Evolutionary conservation across 1,140 invertebrate species (phyloP), one percentile per base, ranked within the genome.

Genomic region (honey bee (Apis mellifera)): DNA sequence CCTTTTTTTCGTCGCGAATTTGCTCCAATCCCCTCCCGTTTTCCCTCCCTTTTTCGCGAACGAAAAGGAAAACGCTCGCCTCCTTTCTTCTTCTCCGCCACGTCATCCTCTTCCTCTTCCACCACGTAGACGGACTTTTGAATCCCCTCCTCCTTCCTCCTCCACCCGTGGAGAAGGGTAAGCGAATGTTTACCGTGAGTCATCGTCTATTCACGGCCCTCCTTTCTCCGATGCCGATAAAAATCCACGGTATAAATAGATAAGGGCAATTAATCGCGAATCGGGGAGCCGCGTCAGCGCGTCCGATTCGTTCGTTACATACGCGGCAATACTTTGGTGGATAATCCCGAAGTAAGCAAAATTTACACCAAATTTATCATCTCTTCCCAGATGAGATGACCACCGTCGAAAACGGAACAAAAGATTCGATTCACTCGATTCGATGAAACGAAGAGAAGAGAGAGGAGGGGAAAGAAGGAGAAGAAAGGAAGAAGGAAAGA

Each of bases 181-280:
- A 84, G 65, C 62, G 73, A 72, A 78, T 57, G 55, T 66, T 84
- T 78, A 32, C 59, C 54, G 60, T 82, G 73, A 87, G 70, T 88
- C 86, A 88, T 74, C 74, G 65, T 80, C 72, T 78, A 86, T 86
- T 86, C 78, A 57, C 73, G 60, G 73, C 57, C 80, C 74, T 64
- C 74, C 59, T 77, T 82, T 62, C 80, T 54, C n/a, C 62, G 17
- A n/a, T 8, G 11, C 9, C 74, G 73, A 82, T 70, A 77, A 82
- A 78, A 82, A 82, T 82, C 48, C 65, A 3, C 26, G 21, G 66
- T 82, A 82, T 82, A 82, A 77, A 82, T 82, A 82, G 80, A 82
- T 82, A 82, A 77, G 65, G 52, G n/a, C 19, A 54, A 82, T 82
- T 82, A 82, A 82, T 82, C 72, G 79, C 72, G 42, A 17, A n/a